Conservation (phyloP, 2,797 vertebrate genomes). For the Rhinichthys osculus region DNA sequence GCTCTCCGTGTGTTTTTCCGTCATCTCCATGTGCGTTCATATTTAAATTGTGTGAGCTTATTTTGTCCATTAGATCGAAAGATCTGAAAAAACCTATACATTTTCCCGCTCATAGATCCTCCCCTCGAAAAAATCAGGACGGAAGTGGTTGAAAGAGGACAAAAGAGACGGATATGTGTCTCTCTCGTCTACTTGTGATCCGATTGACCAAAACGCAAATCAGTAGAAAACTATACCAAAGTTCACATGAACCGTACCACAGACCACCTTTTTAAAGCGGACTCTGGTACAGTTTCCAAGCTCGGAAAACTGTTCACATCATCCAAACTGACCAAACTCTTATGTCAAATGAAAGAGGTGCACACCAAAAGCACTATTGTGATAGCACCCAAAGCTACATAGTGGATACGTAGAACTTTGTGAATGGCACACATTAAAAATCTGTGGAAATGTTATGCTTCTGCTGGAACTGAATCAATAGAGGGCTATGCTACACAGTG, state of each 20-base stretch:
- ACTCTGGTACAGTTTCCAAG: neutral
- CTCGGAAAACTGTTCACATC: neutral
- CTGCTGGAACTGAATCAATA: neutral
- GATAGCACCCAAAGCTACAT: neutral
- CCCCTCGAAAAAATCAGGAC: neutral
- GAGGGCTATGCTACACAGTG: neutral
- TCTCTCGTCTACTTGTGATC: too few species aligned
- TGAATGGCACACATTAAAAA: neutral
- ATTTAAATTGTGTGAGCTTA: neutral
- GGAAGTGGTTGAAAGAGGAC: neutral
- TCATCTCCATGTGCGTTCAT: too few species aligned
- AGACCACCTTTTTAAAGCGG: too few species aligned
- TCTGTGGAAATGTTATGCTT: neutral
- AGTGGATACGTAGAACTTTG: neutral
- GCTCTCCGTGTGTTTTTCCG: too few species aligned
- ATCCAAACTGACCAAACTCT: neutral
- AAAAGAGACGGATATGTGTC: too few species aligned
- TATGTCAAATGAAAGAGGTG: neutral
- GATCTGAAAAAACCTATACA: too few species aligned
- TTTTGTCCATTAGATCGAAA: neutral
- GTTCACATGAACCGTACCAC: too few species aligned
- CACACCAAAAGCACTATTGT: neutral
- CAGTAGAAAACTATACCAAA: neutral
- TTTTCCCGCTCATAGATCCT: too few species aligned
- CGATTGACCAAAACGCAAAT: neutral